Conservation (phyloP, 2,113 vertebrate genomes). For the Centropristis striata region DNA sequence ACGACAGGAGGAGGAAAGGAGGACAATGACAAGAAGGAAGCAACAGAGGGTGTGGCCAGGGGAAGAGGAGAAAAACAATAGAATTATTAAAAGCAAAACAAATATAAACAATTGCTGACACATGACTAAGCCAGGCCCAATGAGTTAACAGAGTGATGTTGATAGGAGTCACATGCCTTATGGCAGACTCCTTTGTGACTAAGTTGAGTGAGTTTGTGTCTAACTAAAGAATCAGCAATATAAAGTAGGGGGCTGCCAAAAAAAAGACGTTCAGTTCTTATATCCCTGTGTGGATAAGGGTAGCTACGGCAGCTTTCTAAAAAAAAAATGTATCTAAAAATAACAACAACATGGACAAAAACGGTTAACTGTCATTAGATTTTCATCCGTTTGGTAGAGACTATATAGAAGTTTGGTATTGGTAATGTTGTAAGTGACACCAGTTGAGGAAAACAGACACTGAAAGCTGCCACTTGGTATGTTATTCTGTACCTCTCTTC, state of each 20-base stretch:
- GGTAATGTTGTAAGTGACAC: conserved; percentile 4
- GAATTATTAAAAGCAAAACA: conserved; percentile 25
- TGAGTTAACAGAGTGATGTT: conserved; percentile 31
- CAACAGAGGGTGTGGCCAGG: not conserved
- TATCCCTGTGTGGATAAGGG: not conserved
- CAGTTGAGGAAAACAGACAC: conserved; percentile 32
- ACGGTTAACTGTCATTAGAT: not conserved
- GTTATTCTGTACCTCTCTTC: conserved; percentile 91
- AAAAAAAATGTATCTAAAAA: no score
- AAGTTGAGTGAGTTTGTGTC: conserved; percentile 20
- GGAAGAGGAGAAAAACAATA: conserved; percentile 4
- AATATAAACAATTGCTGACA: conserved; percentile 29
- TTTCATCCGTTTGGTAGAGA: not conserved
- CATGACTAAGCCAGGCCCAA: conserved; percentile 17
- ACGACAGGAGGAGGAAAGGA: conserved; percentile 13
- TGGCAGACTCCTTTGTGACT: conserved; percentile 17
- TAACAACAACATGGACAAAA: not conserved
- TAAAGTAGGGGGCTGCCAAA: not conserved
- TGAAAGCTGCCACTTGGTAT: conserved; percentile 26
- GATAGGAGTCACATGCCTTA: conserved; percentile 48
- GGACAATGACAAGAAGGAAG: conserved; percentile 5
- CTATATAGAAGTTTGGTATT: not conserved
- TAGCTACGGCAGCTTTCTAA: no score
- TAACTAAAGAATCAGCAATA: conserved; percentile 7
- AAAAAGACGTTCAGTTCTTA: not conserved